A percentile compares a stretch with the other conserved stretches of the same genome.
phyloP scores from a whole-genome alignment of 2,797 vertebrate genomes.

The Euthynnus affinis region DNA sequence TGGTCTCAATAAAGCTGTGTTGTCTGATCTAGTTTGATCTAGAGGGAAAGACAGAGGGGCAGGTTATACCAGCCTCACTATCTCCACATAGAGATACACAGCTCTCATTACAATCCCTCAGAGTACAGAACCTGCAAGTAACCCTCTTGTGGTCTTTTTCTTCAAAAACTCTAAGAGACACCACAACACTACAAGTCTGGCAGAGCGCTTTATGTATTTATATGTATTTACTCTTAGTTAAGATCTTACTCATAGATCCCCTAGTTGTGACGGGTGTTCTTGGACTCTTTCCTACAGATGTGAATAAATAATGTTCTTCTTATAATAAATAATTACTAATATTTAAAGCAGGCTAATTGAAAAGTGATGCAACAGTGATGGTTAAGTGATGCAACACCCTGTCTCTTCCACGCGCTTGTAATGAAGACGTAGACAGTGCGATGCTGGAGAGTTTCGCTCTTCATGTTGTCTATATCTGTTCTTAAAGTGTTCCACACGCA shows the following conservation, averaged over 20 bases:
- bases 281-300: neutral
- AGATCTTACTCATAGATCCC: neutral
- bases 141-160: conserved; percentile 1
- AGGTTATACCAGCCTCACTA: conserved; percentile 21
- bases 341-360: conserved; percentile 10
- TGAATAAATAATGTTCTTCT: neutral
- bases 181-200: neutral
- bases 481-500: conserved; percentile 9
- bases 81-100: conserved; percentile 47
- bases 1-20: conserved; percentile 71
- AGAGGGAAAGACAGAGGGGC: conserved; percentile 35
- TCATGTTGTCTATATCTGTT: conserved; percentile 8
- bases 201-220: neutral
- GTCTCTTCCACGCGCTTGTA: neutral
- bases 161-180: conserved; percentile 12
- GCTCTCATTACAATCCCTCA: conserved; percentile 30
- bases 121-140: conserved; percentile 11
- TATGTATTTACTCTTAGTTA: neutral
- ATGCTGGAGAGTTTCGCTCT: conserved; percentile 9
- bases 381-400: neutral
- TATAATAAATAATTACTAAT: neutral
- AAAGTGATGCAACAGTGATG: neutral
- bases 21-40: conserved; percentile 55
- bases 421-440: neutral
- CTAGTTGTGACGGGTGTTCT: neutral